phyloP scores from a whole-genome alignment of 1,140 invertebrate species.

The Harpegnathos saltator region DNA sequence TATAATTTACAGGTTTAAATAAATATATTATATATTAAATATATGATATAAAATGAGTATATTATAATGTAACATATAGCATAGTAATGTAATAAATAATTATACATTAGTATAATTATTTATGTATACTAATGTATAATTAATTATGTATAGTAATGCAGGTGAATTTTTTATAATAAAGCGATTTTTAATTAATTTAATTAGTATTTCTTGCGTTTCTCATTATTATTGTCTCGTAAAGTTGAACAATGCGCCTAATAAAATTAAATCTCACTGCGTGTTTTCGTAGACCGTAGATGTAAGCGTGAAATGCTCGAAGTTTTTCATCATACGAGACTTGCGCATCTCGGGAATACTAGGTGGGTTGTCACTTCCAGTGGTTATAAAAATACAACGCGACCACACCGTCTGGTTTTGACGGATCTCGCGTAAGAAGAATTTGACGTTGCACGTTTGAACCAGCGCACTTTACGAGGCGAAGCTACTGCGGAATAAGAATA shows the following conservation, averaged over 20 bases:
- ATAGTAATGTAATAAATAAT: too few species aligned
- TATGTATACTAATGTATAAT: too few species aligned
- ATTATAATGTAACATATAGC: too few species aligned
- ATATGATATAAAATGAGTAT: too few species aligned
- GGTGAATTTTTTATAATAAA: not conserved
- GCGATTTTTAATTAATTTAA: not conserved
- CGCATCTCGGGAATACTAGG: slow-evolving; percentile 1
- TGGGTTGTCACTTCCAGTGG: slow-evolving; percentile 37
- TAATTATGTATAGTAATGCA: too few species aligned
- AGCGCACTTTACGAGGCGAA: slow-evolving; percentile 43
- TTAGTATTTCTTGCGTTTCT: not conserved
- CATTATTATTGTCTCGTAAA: slow-evolving; percentile 11
- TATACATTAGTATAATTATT: too few species aligned
- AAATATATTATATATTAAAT: too few species aligned
- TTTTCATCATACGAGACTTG: slow-evolving; percentile 10
- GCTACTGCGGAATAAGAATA: slow-evolving; percentile 37
- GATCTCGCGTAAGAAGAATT: slow-evolving; percentile 53
- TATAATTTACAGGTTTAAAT: not conserved
- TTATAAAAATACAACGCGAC: slow-evolving; percentile 56
- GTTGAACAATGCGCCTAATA: not conserved
- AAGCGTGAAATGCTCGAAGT: not conserved
- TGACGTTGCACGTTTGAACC: slow-evolving; percentile 43
- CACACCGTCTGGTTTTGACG: slow-evolving; percentile 46
- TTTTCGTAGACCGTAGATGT: not conserved
- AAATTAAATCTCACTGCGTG: not conserved